Evolutionary conservation across 2,888 invertebrate genomes (phyloP).

Genomic region (Parnassius smintheus): DNA sequence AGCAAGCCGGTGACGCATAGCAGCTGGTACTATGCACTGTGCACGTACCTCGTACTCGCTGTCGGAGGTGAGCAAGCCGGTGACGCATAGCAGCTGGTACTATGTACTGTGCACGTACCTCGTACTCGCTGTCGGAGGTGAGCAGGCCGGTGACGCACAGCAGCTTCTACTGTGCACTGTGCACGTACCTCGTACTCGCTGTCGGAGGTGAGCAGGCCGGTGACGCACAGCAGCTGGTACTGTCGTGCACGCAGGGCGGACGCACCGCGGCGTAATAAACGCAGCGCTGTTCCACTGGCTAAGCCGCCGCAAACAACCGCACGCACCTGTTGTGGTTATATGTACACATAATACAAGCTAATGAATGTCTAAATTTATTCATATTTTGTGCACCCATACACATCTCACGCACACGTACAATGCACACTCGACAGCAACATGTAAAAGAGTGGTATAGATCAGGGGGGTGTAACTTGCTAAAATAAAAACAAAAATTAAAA

Average conservation of each 20-base stretch:
- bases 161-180: conserved; percentile 87
- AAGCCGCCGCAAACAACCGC: conserved; percentile 38
- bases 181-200: conserved; percentile 85
- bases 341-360: not conserved
- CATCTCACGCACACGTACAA: no score
- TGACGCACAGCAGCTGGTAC: conserved; percentile 92
- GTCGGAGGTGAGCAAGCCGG: conserved; percentile 86
- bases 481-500: no score
- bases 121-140: conserved; percentile 86
- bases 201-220: conserved; percentile 86
- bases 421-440: no score
- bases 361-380: no score
- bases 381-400: no score
- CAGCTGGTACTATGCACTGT: conserved; percentile 37
- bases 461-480: no score
- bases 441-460: no score
- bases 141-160: conserved; percentile 89
- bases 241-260: conserved; percentile 90
- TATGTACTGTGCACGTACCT: conserved; percentile 81
- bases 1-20: conserved; percentile 84
- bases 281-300: conserved; percentile 48
- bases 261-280: conserved; percentile 86
- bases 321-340: conserved; percentile 38
- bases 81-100: conserved; percentile 92
- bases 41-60: conserved; percentile 85